Evolutionary conservation across 2,797 vertebrate species (phyloP), one percentile per base, ranked within the genome.

Genomic region (Champsocephalus esox): DNA sequence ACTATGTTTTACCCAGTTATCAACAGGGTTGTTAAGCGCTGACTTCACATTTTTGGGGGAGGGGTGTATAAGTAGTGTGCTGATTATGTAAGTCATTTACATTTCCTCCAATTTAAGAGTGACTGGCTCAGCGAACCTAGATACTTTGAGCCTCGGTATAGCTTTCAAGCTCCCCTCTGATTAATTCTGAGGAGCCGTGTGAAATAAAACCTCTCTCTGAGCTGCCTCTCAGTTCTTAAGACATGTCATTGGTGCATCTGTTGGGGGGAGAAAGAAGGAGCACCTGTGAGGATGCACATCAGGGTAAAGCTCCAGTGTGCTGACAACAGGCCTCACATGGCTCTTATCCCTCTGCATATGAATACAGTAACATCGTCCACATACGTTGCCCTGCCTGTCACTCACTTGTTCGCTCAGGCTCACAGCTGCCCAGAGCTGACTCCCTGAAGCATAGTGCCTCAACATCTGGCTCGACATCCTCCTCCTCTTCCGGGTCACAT

Each of bases 381-480:
- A 54, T 70, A 75, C 77, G 70, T 83, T 82, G 66, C 72, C 56
- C 62, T 5, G 57, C 56, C 81, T 66, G 80, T 75, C 91, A 78
- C 79, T 90, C 87, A 72, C 80, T 61, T 58, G 73, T 72, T 83
- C 81, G 58, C 71, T 81, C 73, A 57, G 75, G 66, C 85, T 82
- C 59, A 19, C 52, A 48, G 41, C 14, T 58, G 64, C 73, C 55
- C 38, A 58, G 21, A 9, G 24, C 60, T 28, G 3, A 13, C 70
- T 78, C 82, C 87, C 75, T 80, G 78, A 73, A 87, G 89, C 86
- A 14, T 60, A 51, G 57, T 68, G n/a, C 80, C 81, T 81, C 79
- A 81, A 91, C 92, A 93, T 91, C 92, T 93, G 90, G 87, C 83
- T 82, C 85, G 28, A 56, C 67, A 38, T 81, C 81, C 80, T 76